Evolutionary conservation across 2,888 invertebrate species (phyloP), one percentile per base, ranked within the genome.

Genomic region (Neoaliturus tenellus): DNA sequence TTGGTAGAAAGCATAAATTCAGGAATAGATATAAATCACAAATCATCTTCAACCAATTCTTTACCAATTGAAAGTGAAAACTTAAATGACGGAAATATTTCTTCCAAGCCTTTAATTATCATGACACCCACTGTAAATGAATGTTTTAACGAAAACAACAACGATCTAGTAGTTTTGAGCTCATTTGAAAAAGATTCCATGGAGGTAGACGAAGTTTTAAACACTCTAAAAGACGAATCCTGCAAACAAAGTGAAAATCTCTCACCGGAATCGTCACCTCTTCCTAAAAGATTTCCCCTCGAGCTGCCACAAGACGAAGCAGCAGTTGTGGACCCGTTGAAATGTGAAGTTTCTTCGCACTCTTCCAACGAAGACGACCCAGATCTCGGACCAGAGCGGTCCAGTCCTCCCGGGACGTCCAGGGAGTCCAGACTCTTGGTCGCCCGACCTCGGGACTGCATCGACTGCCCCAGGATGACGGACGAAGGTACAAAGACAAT

Each of bases 401-500:
- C 31, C 12, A 75, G 33, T n/a, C 20, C 51, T 55, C 4, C 78
- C 51, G 35, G 44, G 5, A 69, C 69, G n/a, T 35, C 69, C 35
- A 39, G 39, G 20, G 69, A 35, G 67, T 67, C 67, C 31, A 67
- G 69, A n/a, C 20, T 35, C 23, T 44, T 10, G 28, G 25, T 17
- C 8, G n/a, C 39, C 2, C 8, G 1, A 8, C 12, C 73, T 75
- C 73, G 39, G 12, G 73, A 75, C 23, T 78, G 69, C 55, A 31
- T 80, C 39, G 83, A 83, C 80, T 83, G 73, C 20, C 51, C 83
- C 10, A 25, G 55, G 44, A 31, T 82, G 51, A 71, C 82, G 8
- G 82, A 82, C 48, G 82, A 83, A 75, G 83, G 78, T 78, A 83
- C 44, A 58, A 84, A 81, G 48, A 35, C 71, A 87, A 87, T 62